Evolutionary conservation across 1,140 invertebrate genomes (phyloP).

Genomic region (Bursaphelenchus mucronatus): DNA sequence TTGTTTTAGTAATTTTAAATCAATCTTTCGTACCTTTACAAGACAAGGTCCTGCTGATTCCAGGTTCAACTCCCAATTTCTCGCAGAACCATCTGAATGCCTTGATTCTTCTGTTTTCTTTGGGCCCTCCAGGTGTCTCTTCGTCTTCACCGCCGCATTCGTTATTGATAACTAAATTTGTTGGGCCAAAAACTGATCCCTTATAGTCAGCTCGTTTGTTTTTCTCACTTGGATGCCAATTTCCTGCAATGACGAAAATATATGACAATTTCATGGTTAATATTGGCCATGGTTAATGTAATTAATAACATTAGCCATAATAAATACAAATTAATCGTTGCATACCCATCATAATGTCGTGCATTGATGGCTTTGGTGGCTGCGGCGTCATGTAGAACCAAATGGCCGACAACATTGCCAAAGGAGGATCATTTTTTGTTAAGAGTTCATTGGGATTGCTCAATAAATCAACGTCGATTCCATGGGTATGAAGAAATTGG

Average conservation of each 20-base stretch:
- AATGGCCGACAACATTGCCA: slow-evolving; percentile 54
- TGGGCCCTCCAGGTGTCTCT: slow-evolving; percentile 45
- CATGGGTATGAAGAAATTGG: slow-evolving; percentile 36
- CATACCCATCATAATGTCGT: slow-evolving; percentile 51
- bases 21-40: slow-evolving; percentile 49
- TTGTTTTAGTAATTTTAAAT: no score
- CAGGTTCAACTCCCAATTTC: slow-evolving; percentile 50
- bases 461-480: slow-evolving; percentile 51
- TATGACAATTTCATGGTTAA: slow-evolving; percentile 4
- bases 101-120: slow-evolving; percentile 52
- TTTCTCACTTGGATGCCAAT: slow-evolving; percentile 42
- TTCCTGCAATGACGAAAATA: neutral
- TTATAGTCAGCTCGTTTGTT: slow-evolving; percentile 50
- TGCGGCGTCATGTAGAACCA: slow-evolving; percentile 60
- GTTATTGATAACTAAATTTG: slow-evolving; percentile 54
- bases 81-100: slow-evolving; percentile 59
- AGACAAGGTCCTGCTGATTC: slow-evolving; percentile 43
- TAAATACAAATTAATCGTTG: no score
- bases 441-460: slow-evolving; percentile 50
- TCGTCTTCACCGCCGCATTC: slow-evolving; percentile 52
- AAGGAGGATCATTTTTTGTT: slow-evolving; percentile 54
- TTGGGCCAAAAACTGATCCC: slow-evolving; percentile 54
- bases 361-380: slow-evolving; percentile 58
- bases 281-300: neutral
- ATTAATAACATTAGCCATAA: neutral